Base-by-base conservation (phyloP, 2,797 vertebrate species). In the Buceros bicornis region DNA sequence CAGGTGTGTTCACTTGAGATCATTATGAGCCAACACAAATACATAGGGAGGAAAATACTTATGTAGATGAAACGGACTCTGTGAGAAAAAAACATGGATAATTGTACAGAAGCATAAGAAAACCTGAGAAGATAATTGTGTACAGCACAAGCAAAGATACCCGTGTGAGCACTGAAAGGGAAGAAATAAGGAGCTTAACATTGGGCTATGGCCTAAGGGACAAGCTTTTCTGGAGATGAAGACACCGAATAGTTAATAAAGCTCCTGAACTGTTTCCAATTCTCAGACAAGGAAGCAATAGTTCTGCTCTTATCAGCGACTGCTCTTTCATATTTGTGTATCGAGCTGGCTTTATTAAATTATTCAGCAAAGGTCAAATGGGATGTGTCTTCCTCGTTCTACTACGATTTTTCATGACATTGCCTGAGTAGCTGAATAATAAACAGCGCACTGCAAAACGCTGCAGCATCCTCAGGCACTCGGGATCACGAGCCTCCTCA, bases 281-380 rank as follows among this genome's bases (percentile, higher is more conserved):
- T 97, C 87, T 91, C 95, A 94, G 93, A 96, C 95, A 95, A 98
- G 94, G 96, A 97, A 98, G 96, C 88, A 94, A 97, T 82, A 97
- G 91, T 96, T 96, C 96, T 51, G 69, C 66, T 96, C 97, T 97
- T 97, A 97, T 97, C 97, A 97, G 97, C 95, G 96, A 97, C 96
- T 94, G 83, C 89, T 89, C 94, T 95, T 97, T 98, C 89, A 82
- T 92, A 97, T 90, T 97, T 98, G 93, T 96, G 81, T 96, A 93
- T 97, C 40, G 1, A 95, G 93, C 64, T 84, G 82, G 95, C 94
- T 97, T 98, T 96, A 98, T 98, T 98, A 95, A 98, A 98, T 98
- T 97, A 98, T 97, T 97, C 95, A 84, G 93, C 90, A 98, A 97
- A 98, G 97, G 98, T 98, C 98, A 98, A 98, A 96, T 93, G 97